A percentile compares a stretch with the other conserved stretches of the same genome.
phyloP scores from a whole-genome alignment of 2,888 invertebrate genomes.

The Callyntrura sp. region DNA sequence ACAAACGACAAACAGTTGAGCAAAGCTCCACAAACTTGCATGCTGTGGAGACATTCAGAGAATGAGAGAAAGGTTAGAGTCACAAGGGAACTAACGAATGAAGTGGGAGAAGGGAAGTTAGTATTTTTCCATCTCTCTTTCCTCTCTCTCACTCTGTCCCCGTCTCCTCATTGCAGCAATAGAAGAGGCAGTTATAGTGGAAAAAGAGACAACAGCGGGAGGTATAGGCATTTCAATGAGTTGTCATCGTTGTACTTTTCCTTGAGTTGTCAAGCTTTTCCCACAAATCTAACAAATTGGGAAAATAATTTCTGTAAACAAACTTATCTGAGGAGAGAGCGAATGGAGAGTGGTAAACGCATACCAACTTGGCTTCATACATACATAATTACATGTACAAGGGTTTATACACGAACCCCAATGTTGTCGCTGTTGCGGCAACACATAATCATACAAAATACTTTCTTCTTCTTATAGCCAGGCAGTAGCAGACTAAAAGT shows the following conservation, averaged over 20 bases:
- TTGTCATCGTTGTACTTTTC: constrained; percentile 80
- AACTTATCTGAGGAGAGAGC: constrained; percentile 65
- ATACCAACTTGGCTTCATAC: neutral
- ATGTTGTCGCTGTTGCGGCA: neutral
- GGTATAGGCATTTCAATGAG: constrained; percentile 79
- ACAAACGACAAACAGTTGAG: no score
- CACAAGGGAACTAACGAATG: constrained; percentile 78
- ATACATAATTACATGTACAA: neutral
- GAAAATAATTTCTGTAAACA: constrained; percentile 83
- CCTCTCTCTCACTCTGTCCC: neutral
- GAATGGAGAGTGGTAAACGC: constrained; percentile 42
- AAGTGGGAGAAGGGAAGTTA: constrained; percentile 68
- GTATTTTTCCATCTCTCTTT: neutral
- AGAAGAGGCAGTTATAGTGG: neutral
- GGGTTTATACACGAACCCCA: neutral
- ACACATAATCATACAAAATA: constrained; percentile 3
- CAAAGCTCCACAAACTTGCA: constrained; percentile 34
- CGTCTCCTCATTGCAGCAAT: neutral
- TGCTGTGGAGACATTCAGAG: neutral
- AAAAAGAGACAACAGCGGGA: constrained; percentile 76
- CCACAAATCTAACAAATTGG: constrained; percentile 81
- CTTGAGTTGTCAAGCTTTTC: constrained; percentile 80
- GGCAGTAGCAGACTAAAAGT: neutral
- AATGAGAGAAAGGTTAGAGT: constrained; percentile 63
- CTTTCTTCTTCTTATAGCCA: neutral